These are phyloP conservation scores for Ptychodera flava DNA, from an alignment of 35 echinoderm and acorn worm genomes.

Conservation along the genomic window DNA sequence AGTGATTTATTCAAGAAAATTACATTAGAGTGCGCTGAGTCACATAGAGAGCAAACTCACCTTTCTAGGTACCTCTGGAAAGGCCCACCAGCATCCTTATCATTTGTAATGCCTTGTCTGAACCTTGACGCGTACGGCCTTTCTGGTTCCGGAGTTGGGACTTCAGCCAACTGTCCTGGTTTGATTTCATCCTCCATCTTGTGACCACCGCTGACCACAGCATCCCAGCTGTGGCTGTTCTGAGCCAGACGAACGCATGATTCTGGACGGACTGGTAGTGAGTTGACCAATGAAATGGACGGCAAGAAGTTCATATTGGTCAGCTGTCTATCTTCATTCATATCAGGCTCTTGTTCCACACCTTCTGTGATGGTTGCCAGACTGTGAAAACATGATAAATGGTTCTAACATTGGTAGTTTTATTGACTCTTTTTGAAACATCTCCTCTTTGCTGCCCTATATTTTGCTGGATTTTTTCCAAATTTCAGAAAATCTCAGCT, in stretches of 20 bases:
- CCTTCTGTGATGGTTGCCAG: neutral
- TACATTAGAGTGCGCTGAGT: too few species aligned
- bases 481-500: too few species aligned
- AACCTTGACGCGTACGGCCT: conserved; percentile 76
- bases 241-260: conserved; percentile 84
- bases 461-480: too few species aligned
- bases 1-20: too few species aligned
- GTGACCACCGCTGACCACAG: conserved; percentile 51
- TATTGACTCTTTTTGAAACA: too few species aligned
- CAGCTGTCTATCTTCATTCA: conserved; percentile 18
- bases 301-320: conserved; percentile 68
- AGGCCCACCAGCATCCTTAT: conserved; percentile 76
- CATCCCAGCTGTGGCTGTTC: conserved; percentile 69
- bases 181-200: conserved; percentile 50
- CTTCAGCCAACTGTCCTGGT: conserved; percentile 48
- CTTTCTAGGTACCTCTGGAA: conserved; percentile 91
- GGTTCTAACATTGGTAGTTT: too few species aligned
- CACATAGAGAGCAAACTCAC: too few species aligned
- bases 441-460: too few species aligned
- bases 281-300: conserved; percentile 89
- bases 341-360: neutral
- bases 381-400: too few species aligned
- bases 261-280: conserved; percentile 73
- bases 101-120: conserved; percentile 60
- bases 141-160: conserved; percentile 29